Percentiles rank a stretch among this genome's conserved stretches.
Evolutionary conservation across 2,888 invertebrate genomes (phyloP).

Genomic region (Schrankia costaestrigalis): DNA sequence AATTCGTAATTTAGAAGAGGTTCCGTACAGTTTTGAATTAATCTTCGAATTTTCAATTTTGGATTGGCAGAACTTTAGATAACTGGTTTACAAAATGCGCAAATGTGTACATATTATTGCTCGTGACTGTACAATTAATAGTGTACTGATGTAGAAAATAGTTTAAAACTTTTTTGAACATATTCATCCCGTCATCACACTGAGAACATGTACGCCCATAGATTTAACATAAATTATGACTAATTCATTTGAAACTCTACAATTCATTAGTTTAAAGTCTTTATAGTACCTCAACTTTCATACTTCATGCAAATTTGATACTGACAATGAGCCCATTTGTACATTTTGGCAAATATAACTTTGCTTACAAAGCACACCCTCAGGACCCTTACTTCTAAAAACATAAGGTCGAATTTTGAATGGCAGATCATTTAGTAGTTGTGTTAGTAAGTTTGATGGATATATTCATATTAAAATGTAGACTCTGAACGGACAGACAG

Average conservation of each 20-base stretch:
- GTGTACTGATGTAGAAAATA: too few relatives aligned
- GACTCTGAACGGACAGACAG: constrained; percentile 62
- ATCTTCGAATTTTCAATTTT: too few relatives aligned
- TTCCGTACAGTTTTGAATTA: too few relatives aligned
- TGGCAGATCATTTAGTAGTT: constrained; percentile 1
- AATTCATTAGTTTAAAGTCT: constrained; percentile 61
- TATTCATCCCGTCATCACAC: too few relatives aligned
- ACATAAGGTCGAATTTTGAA: constrained; percentile 24
- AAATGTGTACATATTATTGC: too few relatives aligned
- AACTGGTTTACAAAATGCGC: too few relatives aligned
- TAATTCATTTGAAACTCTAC: constrained; percentile 39
- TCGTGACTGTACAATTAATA: too few relatives aligned
- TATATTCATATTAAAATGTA: constrained; percentile 69
- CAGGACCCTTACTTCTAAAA: constrained; percentile 7
- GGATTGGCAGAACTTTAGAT: too few relatives aligned
- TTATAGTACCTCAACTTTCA: constrained; percentile 66
- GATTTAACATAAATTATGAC: constrained; percentile 20
- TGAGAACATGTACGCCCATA: background rate
- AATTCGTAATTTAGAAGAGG: too few relatives aligned
- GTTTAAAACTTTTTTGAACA: too few relatives aligned
- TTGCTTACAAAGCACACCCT: constrained; percentile 5
- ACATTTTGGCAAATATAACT: constrained; percentile 33
- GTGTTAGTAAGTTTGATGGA: constrained; percentile 29
- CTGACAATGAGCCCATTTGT: constrained; percentile 75
- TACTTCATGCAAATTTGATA: constrained; percentile 74